phyloP scores from a whole-genome alignment of 2,888 invertebrate species.

The Apamea anceps region DNA sequence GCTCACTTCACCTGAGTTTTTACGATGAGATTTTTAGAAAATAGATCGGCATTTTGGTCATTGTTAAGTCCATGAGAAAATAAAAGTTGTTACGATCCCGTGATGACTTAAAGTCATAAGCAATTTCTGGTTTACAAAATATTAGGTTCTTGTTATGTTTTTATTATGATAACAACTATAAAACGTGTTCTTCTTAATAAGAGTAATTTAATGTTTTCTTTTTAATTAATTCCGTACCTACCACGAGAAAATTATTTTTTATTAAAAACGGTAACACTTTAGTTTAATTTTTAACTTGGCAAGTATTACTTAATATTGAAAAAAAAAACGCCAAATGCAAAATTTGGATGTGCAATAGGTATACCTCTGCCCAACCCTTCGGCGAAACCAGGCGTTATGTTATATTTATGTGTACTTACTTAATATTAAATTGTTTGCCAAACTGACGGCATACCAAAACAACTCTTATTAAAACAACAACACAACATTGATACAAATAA shows the following conservation, averaged over 20 bases:
- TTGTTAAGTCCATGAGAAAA: too few species aligned
- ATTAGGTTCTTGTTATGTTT: neutral
- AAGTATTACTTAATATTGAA: neutral
- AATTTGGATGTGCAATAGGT: too few species aligned
- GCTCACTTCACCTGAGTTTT: neutral
- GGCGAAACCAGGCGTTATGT: too few species aligned
- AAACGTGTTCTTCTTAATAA: neutral
- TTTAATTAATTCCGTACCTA: neutral
- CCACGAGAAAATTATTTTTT: neutral
- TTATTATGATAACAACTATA: neutral
- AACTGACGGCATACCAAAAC: neutral
- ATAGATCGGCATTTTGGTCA: neutral
- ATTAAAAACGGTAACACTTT: neutral
- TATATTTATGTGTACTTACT: too few species aligned
- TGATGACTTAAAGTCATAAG: neutral
- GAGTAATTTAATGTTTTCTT: neutral
- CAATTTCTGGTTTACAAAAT: neutral
- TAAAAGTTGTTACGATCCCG: too few species aligned
- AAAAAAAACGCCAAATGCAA: too few species aligned
- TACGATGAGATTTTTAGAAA: neutral
- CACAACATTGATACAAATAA: neutral
- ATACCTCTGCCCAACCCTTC: too few species aligned
- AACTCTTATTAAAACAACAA: neutral
- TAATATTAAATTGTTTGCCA: neutral
- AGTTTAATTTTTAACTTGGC: too few species aligned